These are phyloP conservation scores for Pseudochromis fuscus DNA, from an alignment of 2,797 vertebrate genomes.

Conservation along the genomic window DNA sequence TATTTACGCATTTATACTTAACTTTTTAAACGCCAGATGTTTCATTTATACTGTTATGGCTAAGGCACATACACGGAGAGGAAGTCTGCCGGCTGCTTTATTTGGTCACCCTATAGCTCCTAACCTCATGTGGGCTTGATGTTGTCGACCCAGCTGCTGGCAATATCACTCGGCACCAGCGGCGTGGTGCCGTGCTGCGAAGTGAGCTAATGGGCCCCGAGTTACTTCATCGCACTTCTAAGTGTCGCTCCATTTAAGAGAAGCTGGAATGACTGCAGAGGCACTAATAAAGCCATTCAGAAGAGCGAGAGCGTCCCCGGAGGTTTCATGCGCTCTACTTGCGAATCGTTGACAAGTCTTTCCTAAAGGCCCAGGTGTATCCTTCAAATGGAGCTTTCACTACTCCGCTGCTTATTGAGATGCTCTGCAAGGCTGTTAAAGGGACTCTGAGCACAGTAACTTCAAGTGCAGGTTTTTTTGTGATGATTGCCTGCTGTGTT, in stretches of 20 bases:
- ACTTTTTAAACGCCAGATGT: slow-evolving; percentile 33
- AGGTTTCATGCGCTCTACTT: slow-evolving; percentile 62
- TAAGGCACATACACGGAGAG: slow-evolving; percentile 10
- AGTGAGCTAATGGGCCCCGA: slow-evolving; percentile 84
- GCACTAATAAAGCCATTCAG: slow-evolving; percentile 86
- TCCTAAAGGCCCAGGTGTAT: slow-evolving; percentile 80
- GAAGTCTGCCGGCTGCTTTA: slow-evolving; percentile 38
- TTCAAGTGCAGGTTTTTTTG: not conserved
- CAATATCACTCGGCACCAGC: slow-evolving; percentile 86
- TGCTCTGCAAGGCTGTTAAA: slow-evolving; percentile 26
- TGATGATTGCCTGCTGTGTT: not conserved
- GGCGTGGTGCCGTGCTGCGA: slow-evolving; percentile 69
- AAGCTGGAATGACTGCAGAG: slow-evolving; percentile 80
- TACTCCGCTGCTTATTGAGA: slow-evolving; percentile 41
- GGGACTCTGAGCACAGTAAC: not conserved
- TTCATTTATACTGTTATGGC: slow-evolving; percentile 27
- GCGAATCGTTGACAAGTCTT: slow-evolving; percentile 72
- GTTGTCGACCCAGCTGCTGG: slow-evolving; percentile 83
- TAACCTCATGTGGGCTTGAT: slow-evolving; percentile 63
- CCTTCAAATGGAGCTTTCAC: slow-evolving; percentile 63
- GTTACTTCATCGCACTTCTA: slow-evolving; percentile 88
- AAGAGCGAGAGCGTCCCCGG: slow-evolving; percentile 54
- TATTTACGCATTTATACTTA: slow-evolving; percentile 6
- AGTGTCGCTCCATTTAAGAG: slow-evolving; percentile 85
- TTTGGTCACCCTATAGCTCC: slow-evolving; percentile 50